A percentile compares a stretch with the other conserved stretches of the same genome.
Evolutionary conservation across 2,888 invertebrate species (phyloP).

Genomic region (Tenthredo mesomela): DNA sequence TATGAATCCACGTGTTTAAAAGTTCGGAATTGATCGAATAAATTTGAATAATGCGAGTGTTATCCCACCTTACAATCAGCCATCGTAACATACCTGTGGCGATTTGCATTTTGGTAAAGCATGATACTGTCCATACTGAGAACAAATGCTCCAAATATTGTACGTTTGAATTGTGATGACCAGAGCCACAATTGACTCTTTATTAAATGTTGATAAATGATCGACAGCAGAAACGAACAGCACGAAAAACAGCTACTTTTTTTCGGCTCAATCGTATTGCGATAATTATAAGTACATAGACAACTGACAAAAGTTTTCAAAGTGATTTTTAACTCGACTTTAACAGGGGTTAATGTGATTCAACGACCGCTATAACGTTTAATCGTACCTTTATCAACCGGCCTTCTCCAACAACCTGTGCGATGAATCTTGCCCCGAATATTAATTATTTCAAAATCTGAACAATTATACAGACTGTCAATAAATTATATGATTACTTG

Average conservation of each 20-base stretch:
- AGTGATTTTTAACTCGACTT: not conserved
- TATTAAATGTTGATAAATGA: not conserved
- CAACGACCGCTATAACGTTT: constrained; percentile 1
- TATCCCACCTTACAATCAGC: not conserved
- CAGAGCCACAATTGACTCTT: not conserved
- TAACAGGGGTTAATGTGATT: constrained; percentile 13
- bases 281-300: not conserved
- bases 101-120: not conserved
- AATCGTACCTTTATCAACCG: not conserved
- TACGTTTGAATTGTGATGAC: not conserved
- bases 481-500: not conserved
- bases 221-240: not conserved
- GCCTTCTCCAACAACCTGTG: not conserved
- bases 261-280: not conserved
- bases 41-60: constrained; percentile 28
- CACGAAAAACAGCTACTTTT: not conserved
- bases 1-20: not conserved
- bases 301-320: not conserved
- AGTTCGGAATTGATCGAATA: not conserved
- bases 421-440: not conserved
- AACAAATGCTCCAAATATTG: not conserved
- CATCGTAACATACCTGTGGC: not conserved
- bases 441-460: not conserved
- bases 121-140: not conserved
- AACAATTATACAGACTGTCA: not conserved